Conservation (phyloP, 2,888 invertebrate genomes). For the Sipha maydis region DNA sequence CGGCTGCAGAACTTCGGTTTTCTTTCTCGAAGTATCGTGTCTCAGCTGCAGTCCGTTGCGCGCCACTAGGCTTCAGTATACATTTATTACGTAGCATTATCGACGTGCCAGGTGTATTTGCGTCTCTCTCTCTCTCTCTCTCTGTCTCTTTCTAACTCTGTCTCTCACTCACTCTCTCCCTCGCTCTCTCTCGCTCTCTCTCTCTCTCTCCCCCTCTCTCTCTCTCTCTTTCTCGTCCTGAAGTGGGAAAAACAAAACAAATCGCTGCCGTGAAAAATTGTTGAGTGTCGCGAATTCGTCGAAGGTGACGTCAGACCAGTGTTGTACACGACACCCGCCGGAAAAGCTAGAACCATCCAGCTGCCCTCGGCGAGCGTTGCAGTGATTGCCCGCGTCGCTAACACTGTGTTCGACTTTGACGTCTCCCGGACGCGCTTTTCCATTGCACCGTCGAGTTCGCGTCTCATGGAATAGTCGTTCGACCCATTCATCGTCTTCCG, state of each 20-base stretch:
- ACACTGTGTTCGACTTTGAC: not conserved
- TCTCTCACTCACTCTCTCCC: not conserved
- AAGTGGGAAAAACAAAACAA: not conserved
- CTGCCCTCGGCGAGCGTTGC: not conserved
- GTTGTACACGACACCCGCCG: not conserved
- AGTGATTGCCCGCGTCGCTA: not conserved
- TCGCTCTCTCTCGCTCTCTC: no score
- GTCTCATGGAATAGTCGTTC: no score
- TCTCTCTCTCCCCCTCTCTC: no score
- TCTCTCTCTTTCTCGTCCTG: not conserved
- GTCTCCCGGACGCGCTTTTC: no score
- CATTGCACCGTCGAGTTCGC: no score
- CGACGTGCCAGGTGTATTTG: not conserved
- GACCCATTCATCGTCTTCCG: no score
- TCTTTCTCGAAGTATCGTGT: not conserved
- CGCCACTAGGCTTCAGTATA: not conserved
- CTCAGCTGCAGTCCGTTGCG: not conserved
- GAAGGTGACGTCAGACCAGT: not conserved
- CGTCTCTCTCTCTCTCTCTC: no score
- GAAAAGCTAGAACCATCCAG: not conserved
- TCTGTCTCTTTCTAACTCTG: no score
- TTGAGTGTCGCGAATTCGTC: not conserved
- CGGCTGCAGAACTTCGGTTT: not conserved
- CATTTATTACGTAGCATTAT: not conserved
- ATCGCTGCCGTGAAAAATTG: not conserved